Percentiles rank a stretch among this genome's conserved stretches.
These are phyloP conservation scores for Drosophila saltans DNA, from an alignment of 1,140 invertebrate genomes.

Conservation along the genomic window DNA sequence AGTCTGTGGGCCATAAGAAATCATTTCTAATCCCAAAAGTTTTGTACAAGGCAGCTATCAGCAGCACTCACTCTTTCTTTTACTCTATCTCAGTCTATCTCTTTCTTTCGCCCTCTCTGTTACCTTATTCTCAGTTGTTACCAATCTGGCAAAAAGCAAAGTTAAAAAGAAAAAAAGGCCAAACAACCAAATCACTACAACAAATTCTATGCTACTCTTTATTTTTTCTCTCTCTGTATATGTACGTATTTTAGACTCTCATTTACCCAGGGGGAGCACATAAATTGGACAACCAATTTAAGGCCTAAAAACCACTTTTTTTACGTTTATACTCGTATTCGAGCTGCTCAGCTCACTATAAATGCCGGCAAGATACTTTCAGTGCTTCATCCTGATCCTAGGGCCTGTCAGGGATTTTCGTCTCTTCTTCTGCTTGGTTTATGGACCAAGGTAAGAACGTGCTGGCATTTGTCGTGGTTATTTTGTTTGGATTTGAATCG, in stretches of 20 bases:
- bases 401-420: slow-evolving; percentile 10
- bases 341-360: slow-evolving; percentile 58
- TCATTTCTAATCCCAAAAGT: slow-evolving; percentile 80
- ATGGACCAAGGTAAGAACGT: slow-evolving; percentile 74
- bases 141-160: slow-evolving; percentile 38
- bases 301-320: slow-evolving; percentile 79
- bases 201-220: slow-evolving; percentile 32
- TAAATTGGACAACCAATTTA: slow-evolving; percentile 81
- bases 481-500: slow-evolving; percentile 80
- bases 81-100: slow-evolving; percentile 4
- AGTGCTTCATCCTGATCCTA: slow-evolving; percentile 17
- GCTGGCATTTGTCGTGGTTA: slow-evolving; percentile 79
- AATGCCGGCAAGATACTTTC: slow-evolving; percentile 59
- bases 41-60: slow-evolving; percentile 64
- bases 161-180: slow-evolving; percentile 14
- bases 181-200: slow-evolving; percentile 46
- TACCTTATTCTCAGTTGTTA: slow-evolving; percentile 46
- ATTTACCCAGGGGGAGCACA: slow-evolving; percentile 53
- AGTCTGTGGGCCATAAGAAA: slow-evolving; percentile 66
- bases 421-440: slow-evolving; percentile 50
- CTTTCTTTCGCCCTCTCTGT: not conserved
- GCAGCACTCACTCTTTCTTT: slow-evolving; percentile 35
- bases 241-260: slow-evolving; percentile 8
- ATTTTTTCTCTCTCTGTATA: slow-evolving; percentile 14
- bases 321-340: slow-evolving; percentile 76